Conservation (phyloP, 2,888 invertebrate genomes). For the Lasioglossum figueresi region DNA sequence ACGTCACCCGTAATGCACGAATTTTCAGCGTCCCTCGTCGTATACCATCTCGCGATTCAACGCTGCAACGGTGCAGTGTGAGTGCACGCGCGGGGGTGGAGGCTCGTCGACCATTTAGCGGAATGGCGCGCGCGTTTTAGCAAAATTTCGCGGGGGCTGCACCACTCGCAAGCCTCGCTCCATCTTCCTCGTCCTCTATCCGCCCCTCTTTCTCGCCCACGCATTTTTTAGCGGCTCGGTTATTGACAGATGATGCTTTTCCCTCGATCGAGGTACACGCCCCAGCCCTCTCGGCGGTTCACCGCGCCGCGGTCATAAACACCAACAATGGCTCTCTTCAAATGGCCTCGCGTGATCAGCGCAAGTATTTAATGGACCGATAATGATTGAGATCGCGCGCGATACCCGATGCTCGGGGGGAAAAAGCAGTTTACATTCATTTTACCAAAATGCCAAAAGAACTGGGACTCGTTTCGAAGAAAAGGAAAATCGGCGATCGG, state of each 20-base stretch:
- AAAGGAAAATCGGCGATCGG: not conserved
- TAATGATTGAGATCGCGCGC: constrained; percentile 25
- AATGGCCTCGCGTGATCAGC: constrained; percentile 38
- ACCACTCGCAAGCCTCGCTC: constrained; percentile 47
- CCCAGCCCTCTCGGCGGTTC: constrained; percentile 62
- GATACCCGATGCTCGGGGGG: not conserved
- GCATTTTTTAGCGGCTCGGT: constrained; percentile 66
- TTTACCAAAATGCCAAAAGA: not conserved
- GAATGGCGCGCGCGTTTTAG: constrained; percentile 44
- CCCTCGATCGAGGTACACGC: constrained; percentile 65
- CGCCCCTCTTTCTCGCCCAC: constrained; percentile 27
- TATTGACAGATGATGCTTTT: constrained; percentile 76
- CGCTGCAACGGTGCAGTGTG: not conserved
- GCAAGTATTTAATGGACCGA: constrained; percentile 36
- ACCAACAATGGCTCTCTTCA: constrained; percentile 56
- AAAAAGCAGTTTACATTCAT: not conserved
- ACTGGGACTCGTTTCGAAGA: not conserved
- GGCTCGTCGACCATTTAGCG: constrained; percentile 28
- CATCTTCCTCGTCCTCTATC: constrained; percentile 24
- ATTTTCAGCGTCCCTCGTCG: constrained; percentile 64
- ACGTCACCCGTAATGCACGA: constrained; percentile 73
- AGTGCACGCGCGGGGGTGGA: not conserved
- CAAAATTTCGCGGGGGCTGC: constrained; percentile 45
- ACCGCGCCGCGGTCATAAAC: constrained; percentile 62
- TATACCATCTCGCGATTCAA: constrained; percentile 10